Base-by-base conservation (phyloP, 1,140 invertebrate genomes). In the Vollenhovia emeryi region DNA sequence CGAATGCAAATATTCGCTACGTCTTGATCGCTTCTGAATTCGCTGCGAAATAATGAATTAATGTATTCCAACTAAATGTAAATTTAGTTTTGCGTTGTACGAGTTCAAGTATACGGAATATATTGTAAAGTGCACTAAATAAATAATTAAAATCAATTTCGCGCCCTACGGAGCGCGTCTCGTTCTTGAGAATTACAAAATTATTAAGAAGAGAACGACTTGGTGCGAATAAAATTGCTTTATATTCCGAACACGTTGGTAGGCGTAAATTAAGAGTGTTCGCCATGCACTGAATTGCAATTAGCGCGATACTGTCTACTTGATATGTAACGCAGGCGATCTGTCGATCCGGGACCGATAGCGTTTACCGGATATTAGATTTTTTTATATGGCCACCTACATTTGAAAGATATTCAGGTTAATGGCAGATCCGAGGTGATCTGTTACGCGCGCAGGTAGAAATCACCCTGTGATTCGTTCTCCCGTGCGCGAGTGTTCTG, bases 351-450 rank as follows among this genome's bases (percentile, higher is more conserved):
- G 7, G 24, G 8, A 73, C 11, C 33, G 48, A 82, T 57, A 43
- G 64, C 64, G 21, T 45, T 45, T 21, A 36, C 18, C 24, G 36
- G 66, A 82, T 82, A 73, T 82, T 82, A 73, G 18, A 73, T 82
- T 82, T 82, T 78, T 75, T 76, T 59, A 52, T 69, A 57, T 8
- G 24, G 50, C 3, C 55, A 84, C 13, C 3, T 60, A 84, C 13
- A 87, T 87, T 83, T 59, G 36, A 69, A 83, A 83, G 69, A 69
- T 76, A 87, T 87, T 87, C 40, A 30, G 85, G 86, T 87, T 87
- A 87, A 87, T 83, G 76, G 85, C 21, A 69, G 78, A 75, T 69
- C n/a, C 76, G 78, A 18, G 33, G 43, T 87, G 64, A 59, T 66
- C 33, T 52, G 52, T 43, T 57, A 15, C 57, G n/a, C 50, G 60